These are phyloP conservation scores for Vollenhovia emeryi DNA, from an alignment of 1,140 invertebrate species.

Conservation along the genomic window DNA sequence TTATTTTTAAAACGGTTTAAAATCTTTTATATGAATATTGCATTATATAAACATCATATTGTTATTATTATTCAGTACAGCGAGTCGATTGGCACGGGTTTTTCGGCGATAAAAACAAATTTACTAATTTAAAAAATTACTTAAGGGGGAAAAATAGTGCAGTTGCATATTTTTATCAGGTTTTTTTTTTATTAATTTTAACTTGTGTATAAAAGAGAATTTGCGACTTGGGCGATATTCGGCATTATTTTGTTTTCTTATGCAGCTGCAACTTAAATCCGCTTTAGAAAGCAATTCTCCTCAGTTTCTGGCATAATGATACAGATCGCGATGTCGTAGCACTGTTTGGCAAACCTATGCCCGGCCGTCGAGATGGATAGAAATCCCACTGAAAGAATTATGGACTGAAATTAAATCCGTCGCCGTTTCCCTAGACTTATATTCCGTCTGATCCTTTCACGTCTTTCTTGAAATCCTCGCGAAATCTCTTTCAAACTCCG, in stretches of 20 bases:
- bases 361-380: constrained; percentile 2
- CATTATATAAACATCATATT: constrained; percentile 21
- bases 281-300: background rate
- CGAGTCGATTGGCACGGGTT: background rate
- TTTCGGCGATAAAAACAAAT: constrained; percentile 6
- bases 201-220: constrained; percentile 4
- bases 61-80: background rate
- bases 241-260: constrained; percentile 14
- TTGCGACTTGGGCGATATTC: background rate
- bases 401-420: constrained; percentile 66
- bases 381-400: constrained; percentile 38
- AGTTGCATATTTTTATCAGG: background rate
- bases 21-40: constrained; percentile 20
- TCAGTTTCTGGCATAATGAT: background rate
- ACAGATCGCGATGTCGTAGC: background rate
- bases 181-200: background rate
- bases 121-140: background rate
- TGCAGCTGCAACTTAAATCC: constrained; percentile 8
- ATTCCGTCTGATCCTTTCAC: constrained; percentile 37
- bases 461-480: constrained; percentile 30
- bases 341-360: constrained; percentile 24
- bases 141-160: background rate
- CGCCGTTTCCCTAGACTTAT: constrained; percentile 55
- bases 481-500: constrained; percentile 59
- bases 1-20: background rate